phyloP scores from a whole-genome alignment of 1,140 invertebrate species.

The Lysiphlebus fabarum region DNA sequence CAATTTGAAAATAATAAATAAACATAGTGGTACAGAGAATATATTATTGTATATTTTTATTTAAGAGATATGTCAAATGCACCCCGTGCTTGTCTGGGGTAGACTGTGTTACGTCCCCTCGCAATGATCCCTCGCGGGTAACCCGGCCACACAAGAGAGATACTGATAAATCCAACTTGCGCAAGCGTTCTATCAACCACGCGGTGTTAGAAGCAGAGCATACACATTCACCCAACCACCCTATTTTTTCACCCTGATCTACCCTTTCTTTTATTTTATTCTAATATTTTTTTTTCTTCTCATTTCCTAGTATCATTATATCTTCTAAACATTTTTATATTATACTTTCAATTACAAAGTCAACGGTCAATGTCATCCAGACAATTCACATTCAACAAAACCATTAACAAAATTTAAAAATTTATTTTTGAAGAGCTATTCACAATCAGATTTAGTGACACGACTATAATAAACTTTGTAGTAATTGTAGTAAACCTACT shows the following conservation, averaged over 20 bases:
- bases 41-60: not conserved
- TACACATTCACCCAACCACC: constrained; percentile 1
- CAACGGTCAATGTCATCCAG: constrained; percentile 51
- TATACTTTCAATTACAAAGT: not conserved
- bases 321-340: not conserved
- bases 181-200: constrained; percentile 13
- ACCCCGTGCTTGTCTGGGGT: constrained; percentile 19
- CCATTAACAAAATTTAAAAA: too few species aligned
- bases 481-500: too few species aligned
- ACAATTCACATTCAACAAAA: too few species aligned
- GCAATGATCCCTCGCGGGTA: constrained; percentile 15
- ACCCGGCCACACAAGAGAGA: constrained; percentile 18
- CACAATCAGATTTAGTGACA: too few species aligned
- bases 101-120: constrained; percentile 19
- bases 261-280: constrained; percentile 1
- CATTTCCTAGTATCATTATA: not conserved
- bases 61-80: constrained; percentile 1
- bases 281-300: not conserved
- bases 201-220: constrained; percentile 7
- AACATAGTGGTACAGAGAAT: constrained; percentile 6
- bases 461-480: too few species aligned
- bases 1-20: not conserved
- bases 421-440: too few species aligned
- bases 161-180: not conserved
- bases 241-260: constrained; percentile 1